Evolutionary conservation across 1,140 invertebrate genomes (phyloP).

Genomic region (Olivierus martensii): DNA sequence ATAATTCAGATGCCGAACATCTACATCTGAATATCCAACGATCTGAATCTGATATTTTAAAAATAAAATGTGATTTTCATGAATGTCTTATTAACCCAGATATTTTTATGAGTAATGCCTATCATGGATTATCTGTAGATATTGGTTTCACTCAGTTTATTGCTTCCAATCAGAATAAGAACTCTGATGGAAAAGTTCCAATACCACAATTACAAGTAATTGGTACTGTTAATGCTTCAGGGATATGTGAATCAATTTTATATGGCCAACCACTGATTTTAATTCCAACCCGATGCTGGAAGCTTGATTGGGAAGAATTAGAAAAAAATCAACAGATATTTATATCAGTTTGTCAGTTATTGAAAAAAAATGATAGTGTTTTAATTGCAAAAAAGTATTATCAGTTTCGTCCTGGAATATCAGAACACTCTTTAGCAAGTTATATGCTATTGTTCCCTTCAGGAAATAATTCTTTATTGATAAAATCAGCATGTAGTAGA

Average conservation of each 20-base stretch:
- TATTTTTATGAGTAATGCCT: too few relatives aligned
- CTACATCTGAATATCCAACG: too few relatives aligned
- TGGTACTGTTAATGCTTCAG: background rate
- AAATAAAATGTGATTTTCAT: too few relatives aligned
- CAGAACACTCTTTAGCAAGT: too few relatives aligned
- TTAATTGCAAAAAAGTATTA: background rate
- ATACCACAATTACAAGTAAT: background rate
- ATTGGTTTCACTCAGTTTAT: too few relatives aligned
- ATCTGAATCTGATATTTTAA: too few relatives aligned
- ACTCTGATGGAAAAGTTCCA: background rate
- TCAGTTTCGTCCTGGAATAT: too few relatives aligned
- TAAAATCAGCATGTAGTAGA: background rate
- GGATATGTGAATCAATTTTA: background rate
- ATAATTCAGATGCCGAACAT: too few relatives aligned
- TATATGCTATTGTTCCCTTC: background rate
- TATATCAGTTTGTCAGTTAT: background rate
- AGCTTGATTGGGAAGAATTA: background rate
- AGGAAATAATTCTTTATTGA: background rate
- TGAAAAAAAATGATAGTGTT: background rate
- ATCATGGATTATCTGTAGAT: too few relatives aligned
- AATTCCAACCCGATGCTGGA: background rate
- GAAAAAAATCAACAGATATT: background rate
- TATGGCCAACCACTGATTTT: background rate
- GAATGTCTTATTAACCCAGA: too few relatives aligned
- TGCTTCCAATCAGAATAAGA: too few relatives aligned